Evolutionary conservation across 2,113 vertebrate genomes (phyloP).

Genomic region (Nerophis lumbriciformis): DNA sequence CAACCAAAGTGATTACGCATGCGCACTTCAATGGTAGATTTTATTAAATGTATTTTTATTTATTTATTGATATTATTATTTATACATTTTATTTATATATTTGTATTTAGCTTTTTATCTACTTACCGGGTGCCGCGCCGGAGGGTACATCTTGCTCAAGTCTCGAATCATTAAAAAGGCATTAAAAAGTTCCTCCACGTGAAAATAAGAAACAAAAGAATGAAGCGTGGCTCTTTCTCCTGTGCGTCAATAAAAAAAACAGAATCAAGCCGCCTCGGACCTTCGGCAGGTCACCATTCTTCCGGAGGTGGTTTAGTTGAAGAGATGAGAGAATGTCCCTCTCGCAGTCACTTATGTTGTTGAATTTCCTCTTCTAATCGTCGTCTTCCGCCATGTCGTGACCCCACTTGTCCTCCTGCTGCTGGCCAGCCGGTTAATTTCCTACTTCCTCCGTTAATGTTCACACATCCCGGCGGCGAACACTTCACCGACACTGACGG

Average conservation of each 20-base stretch:
- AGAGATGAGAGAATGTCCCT: constrained; percentile 14
- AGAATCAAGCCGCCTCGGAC: constrained; percentile 33
- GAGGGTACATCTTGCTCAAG: constrained; percentile 72
- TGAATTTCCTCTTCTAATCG: constrained; percentile 1
- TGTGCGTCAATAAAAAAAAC: constrained; percentile 34
- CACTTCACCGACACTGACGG: constrained; percentile 39
- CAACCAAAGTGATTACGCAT: constrained; percentile 55
- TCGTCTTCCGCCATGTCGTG: constrained; percentile 33
- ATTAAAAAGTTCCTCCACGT: constrained; percentile 53
- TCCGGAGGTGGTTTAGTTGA: constrained; percentile 15
- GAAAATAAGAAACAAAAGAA: constrained; percentile 28
- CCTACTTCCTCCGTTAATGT: constrained; percentile 32
- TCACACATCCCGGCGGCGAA: constrained; percentile 37
- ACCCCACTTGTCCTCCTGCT: constrained; percentile 34
- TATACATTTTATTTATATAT: too few relatives aligned
- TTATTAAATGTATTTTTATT: too few relatives aligned
- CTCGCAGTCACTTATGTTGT: constrained; percentile 19
- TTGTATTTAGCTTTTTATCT: constrained; percentile 27
- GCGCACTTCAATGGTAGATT: constrained; percentile 5
- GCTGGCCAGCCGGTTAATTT: constrained; percentile 35
- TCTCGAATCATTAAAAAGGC: constrained; percentile 67
- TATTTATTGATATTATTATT: too few relatives aligned
- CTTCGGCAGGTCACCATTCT: constrained; percentile 9
- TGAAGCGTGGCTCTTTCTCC: constrained; percentile 4
- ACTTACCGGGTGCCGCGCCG: constrained; percentile 69